These are phyloP conservation scores for Amphiduros pacificus DNA, from an alignment of 2,888 invertebrate species.

Conservation along the genomic window DNA sequence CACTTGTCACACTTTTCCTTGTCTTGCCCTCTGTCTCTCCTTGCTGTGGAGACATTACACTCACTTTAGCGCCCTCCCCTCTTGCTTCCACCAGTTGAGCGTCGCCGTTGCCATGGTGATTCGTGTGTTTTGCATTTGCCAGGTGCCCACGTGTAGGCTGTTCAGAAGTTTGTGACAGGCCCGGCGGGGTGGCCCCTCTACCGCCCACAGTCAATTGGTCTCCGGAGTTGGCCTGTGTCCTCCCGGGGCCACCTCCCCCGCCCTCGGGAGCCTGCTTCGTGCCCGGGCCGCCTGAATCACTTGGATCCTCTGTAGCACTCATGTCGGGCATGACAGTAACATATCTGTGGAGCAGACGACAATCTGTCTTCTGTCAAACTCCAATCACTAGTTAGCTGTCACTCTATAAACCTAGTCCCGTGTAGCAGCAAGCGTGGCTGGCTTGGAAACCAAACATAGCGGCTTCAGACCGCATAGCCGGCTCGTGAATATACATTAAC, in stretches of 20 bases:
- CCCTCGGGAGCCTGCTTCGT: neutral
- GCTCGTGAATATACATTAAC: conserved; percentile 30
- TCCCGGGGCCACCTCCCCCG: neutral
- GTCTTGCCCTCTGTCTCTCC: too few species aligned
- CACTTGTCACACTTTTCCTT: too few species aligned
- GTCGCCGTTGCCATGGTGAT: conserved; percentile 13
- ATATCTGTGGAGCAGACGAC: conserved; percentile 1
- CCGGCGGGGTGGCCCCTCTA: neutral
- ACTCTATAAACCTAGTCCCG: too few species aligned
- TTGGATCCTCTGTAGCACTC: neutral
- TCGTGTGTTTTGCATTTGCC: neutral
- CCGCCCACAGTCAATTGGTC: too few species aligned
- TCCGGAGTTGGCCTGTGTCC: neutral
- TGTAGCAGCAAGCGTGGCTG: conserved; percentile 10
- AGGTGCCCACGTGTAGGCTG: neutral
- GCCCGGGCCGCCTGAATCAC: neutral
- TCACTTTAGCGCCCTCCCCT: conserved; percentile 6
- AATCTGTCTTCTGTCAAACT: too few species aligned
- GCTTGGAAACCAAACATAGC: conserved; percentile 28
- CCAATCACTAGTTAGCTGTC: too few species aligned
- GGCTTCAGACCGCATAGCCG: neutral
- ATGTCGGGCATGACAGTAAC: conserved; percentile 4
- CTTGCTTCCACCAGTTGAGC: conserved; percentile 9
- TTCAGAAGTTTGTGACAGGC: neutral
- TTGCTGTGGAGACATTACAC: too few species aligned